Conservation (phyloP, 1,140 invertebrate species). For the Lordiphosa stackelbergi region DNA sequence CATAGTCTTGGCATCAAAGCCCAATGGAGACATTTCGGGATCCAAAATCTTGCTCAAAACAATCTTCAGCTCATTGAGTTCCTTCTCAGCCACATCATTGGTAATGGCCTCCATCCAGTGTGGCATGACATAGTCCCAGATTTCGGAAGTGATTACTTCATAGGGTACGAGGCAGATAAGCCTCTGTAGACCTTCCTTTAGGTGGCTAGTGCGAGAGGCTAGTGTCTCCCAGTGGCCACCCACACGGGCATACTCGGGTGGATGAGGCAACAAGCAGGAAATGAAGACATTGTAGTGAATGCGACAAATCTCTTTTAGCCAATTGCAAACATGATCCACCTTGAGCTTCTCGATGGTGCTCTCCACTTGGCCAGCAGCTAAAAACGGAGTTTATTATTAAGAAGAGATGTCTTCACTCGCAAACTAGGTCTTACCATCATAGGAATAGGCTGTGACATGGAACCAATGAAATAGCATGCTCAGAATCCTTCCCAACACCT, state of each 20-base stretch:
- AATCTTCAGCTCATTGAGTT: constrained; percentile 93
- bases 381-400: constrained; percentile 27
- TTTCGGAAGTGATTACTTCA: constrained; percentile 95
- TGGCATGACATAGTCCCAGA: constrained; percentile 99
- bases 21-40: constrained; percentile 95
- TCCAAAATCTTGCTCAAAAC: constrained; percentile 97
- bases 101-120: constrained; percentile 99
- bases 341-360: constrained; percentile 94
- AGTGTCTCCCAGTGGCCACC: constrained; percentile 97
- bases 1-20: constrained; percentile 95
- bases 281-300: constrained; percentile 91
- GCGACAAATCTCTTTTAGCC: constrained; percentile 91
- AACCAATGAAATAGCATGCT: constrained; percentile 99
- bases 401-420: not conserved
- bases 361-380: constrained; percentile 83
- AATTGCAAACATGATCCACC: constrained; percentile 93
- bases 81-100: constrained; percentile 95
- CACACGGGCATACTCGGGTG: constrained; percentile 82
- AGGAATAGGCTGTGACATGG: constrained; percentile 96
- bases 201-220: constrained; percentile 92
- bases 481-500: constrained; percentile 93
- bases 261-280: constrained; percentile 90
- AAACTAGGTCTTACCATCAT: constrained; percentile 85
- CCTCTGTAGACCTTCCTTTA: constrained; percentile 94
- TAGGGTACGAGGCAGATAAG: constrained; percentile 98